Evolutionary conservation across 2,888 invertebrate species (phyloP).

Genomic region (Spicauda simplicius): DNA sequence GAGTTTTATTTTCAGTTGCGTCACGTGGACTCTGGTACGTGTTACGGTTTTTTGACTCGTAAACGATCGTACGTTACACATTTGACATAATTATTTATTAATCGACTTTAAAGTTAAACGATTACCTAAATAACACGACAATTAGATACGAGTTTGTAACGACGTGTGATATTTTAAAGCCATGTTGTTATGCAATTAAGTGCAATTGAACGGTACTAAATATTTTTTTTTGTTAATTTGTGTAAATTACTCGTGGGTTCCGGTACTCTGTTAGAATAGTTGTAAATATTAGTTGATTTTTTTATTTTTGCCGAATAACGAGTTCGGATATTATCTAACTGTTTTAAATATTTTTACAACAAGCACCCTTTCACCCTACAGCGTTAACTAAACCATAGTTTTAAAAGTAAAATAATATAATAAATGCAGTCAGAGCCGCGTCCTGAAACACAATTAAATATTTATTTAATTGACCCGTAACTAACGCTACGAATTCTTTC

Average conservation of each 20-base stretch:
- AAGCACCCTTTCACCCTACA: constrained; percentile 30
- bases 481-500: constrained; percentile 34
- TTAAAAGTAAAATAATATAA: neutral
- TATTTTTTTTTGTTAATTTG: constrained; percentile 16
- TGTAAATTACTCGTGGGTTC: constrained; percentile 2
- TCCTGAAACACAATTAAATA: constrained; percentile 8
- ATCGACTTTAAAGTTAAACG: constrained; percentile 46
- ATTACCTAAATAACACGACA: constrained; percentile 46
- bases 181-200: constrained; percentile 44
- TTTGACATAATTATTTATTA: constrained; percentile 54
- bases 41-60: constrained; percentile 44
- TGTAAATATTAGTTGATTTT: neutral
- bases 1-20: constrained; percentile 56
- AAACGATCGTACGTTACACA: constrained; percentile 42
- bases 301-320: neutral
- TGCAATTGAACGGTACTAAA: constrained; percentile 37
- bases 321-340: neutral
- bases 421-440: constrained; percentile 21
- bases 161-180: constrained; percentile 37
- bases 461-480: neutral
- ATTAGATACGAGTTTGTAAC: constrained; percentile 44
- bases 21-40: constrained; percentile 65
- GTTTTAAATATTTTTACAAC: neutral
- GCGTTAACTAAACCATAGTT: neutral
- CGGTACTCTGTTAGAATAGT: neutral